Evolutionary conservation across 2,797 vertebrate genomes (phyloP), one percentile per base, ranked within the genome.

Genomic region (Platalea minor): DNA sequence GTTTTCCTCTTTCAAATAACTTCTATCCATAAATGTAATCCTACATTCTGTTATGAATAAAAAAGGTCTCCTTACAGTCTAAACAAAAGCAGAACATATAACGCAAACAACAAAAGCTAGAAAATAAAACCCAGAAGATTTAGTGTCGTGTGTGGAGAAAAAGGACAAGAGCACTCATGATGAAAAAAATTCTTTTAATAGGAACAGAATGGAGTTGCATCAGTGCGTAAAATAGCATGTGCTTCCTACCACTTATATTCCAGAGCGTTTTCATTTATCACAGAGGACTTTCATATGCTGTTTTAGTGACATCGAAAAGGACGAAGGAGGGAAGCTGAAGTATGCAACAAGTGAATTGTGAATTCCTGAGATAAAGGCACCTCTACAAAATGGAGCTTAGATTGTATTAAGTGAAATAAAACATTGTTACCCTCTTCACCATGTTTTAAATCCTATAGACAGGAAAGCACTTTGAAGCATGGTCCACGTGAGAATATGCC

Each of bases 61-160:
- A 90, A 93, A 70, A 35, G 26, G 29, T 83, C 45, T 89, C 68
- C 68, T 91, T 87, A 29, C 14, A 72, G 78, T 83, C 92, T 91
- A 96, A 95, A 92, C 56, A 96, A 95, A 88, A 87, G 84, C 87
- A 97, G 91, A 92, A 75, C 39, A 13, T 39, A 28, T 35, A 89
- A 78, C 0, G 9, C 72, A 92, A 79, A 85, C 78, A 91, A 82
- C 45, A 81, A 95, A 92, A 95, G 60, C 64, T 64, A 64, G 67
- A 94, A 95, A 95, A 94, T 95, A 96, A 94, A 91, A 70, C 56
- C 53, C 91, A 94, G 75, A 91, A 95, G 84, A 93, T 91, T 83
- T 56, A 83, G 19, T 85, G 57, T 23, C 3, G 1, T 88, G n/a
- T 75, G 39, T 77, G 57, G 61, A 94, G 65, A 75, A 64, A 95